Percentiles rank a stretch among this genome's conserved stretches.
phyloP scores from a whole-genome alignment of 2,113 vertebrate genomes.

The Petromus typicus region DNA sequence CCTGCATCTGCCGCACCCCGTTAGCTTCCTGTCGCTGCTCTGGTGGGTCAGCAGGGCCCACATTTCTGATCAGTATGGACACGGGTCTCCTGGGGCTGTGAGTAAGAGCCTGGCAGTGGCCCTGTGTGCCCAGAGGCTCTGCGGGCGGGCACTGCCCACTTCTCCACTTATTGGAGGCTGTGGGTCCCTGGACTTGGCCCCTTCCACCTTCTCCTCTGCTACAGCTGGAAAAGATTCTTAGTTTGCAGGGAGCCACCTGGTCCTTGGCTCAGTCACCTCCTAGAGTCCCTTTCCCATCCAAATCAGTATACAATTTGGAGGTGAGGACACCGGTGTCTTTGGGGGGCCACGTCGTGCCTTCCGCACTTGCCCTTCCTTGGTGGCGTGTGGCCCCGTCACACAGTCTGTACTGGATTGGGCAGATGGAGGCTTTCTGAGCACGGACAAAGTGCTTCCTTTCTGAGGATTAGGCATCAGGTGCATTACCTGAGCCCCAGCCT shows the following conservation, averaged over 20 bases:
- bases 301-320: background rate
- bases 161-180: background rate
- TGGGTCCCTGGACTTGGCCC: background rate
- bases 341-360: background rate
- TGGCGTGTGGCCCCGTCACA: background rate
- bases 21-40: background rate
- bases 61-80: too few relatives aligned
- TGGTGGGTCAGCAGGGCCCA: background rate
- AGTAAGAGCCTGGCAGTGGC: background rate
- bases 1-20: background rate
- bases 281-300: background rate
- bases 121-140: background rate
- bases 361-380: background rate
- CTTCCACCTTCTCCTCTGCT: background rate
- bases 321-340: fast-evolving
- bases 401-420: background rate
- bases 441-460: background rate
- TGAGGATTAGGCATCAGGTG: background rate
- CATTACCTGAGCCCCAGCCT: background rate
- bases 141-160: background rate
- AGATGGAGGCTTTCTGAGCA: background rate
- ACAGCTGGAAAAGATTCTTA: background rate
- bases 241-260: background rate
- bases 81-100: fast-evolving
- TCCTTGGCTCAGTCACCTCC: background rate